These are phyloP conservation scores for Fukomys damarensis DNA, from an alignment of 2,113 vertebrate species.

Conservation along the genomic window DNA sequence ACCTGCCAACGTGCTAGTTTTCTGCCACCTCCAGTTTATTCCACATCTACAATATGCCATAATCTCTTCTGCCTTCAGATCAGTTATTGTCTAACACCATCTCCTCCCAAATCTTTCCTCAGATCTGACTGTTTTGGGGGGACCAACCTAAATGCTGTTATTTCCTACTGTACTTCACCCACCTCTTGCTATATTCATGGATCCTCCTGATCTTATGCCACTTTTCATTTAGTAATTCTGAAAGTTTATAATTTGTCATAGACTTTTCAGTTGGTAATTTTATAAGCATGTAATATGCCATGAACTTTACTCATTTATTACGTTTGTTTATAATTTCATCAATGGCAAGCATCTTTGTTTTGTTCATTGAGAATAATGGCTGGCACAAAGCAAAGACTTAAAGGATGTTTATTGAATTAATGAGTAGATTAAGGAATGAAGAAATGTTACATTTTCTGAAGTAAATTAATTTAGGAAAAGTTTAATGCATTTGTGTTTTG, in stretches of 20 bases:
- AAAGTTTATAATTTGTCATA: too few relatives aligned
- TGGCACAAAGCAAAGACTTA: neutral
- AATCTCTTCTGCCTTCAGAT: neutral
- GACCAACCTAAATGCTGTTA: rapidly evolving
- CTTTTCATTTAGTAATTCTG: neutral
- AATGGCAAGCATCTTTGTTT: neutral
- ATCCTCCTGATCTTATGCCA: neutral
- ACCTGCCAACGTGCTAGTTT: neutral
- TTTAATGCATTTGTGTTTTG: neutral
- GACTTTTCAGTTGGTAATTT: neutral
- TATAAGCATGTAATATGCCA: neutral
- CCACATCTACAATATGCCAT: neutral
- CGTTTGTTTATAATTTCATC: neutral
- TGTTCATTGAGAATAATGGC: neutral
- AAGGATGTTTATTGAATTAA: neutral
- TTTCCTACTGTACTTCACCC: neutral
- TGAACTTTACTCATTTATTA: neutral
- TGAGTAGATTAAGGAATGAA: neutral
- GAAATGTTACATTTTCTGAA: neutral
- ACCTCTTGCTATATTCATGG: neutral
- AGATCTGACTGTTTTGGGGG: neutral
- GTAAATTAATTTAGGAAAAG: neutral
- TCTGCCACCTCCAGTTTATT: neutral
- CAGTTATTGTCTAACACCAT: neutral
- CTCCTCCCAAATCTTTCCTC: neutral